Base-by-base conservation (phyloP, 2,113 vertebrate species). In the Oreocharis arfaki region DNA sequence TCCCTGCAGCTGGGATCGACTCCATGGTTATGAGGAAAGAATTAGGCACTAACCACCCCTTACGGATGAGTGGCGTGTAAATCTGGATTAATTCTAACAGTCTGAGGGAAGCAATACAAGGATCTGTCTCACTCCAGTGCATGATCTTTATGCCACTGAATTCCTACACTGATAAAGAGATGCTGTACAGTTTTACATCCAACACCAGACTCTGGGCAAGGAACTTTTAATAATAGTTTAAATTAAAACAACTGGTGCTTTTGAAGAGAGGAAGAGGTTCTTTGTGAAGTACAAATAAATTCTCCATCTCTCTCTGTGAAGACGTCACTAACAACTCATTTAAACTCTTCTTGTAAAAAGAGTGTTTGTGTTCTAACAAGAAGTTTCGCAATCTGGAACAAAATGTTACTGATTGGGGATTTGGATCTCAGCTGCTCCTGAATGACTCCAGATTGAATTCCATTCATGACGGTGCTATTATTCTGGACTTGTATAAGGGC, bases 361-460 rank as follows among this genome's bases (percentile, higher is more conserved):
- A 79, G 19, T 52, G 32, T 89, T 95, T 95, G 75, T 67, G 75
- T 80, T 89, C 82, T 77, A 47, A 32, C 26, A 68, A 83, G 79
- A 74, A 77, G 89, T 76, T 76, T 80, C 53, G 81, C 87, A 97
- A 79, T 95, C 57, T 61, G 81, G 79, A 79, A 90, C 65, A 87
- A 87, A 96, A 89, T 97, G 91, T 86, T 89, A 78, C 79, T 64
- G 65, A 79, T 84, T 50, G 56, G 60, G 75, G 79, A 83, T 92
- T 68, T 49, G 95, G 95, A 89, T 94, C 89, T 95, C 76, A 60
- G 85, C 93, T 92, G 84, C 85, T 97, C 53, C 64, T 78, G 89
- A 96, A 73, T 71, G 96, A 85, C 88, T 97, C 93, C 95, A 97
- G 95, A 94, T 55, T 96, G 89, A 93, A 90, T 89, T 93, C 82